Evolutionary conservation across 2,113 vertebrate species (phyloP).

Genomic region (Bucco capensis): DNA sequence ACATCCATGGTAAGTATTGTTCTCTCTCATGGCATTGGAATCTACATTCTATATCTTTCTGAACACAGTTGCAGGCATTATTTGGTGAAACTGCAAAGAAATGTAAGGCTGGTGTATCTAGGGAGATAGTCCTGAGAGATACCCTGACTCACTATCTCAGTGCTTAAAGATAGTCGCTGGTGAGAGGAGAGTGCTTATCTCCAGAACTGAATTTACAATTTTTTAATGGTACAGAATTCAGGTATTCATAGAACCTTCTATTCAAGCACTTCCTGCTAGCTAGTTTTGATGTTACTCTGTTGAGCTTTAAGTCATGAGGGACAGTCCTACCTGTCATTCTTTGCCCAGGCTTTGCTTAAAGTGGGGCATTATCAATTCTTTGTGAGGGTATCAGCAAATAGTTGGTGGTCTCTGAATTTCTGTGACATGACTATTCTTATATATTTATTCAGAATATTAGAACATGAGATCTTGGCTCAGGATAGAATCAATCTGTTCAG

Average conservation of each 20-base stretch:
- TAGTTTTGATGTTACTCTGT: background rate
- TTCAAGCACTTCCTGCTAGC: background rate
- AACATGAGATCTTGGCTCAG: background rate
- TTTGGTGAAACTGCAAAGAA: background rate
- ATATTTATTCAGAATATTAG: background rate
- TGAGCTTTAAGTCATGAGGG: background rate
- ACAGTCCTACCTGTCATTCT: background rate
- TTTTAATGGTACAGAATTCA: background rate
- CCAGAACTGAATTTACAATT: background rate
- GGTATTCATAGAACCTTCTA: background rate
- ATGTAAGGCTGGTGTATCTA: background rate
- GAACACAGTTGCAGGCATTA: background rate
- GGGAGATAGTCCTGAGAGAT: background rate
- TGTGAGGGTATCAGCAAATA: background rate
- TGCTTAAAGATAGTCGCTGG: background rate
- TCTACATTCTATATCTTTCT: background rate
- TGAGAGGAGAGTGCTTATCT: background rate
- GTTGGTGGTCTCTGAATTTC: background rate
- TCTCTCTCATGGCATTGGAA: background rate
- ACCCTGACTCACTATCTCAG: background rate
- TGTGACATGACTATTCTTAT: background rate
- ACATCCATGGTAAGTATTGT: background rate
- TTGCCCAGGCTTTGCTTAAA: background rate
- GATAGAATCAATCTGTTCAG: constrained; percentile 5
- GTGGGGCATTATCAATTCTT: background rate